A percentile compares a stretch with the other conserved stretches of the same genome.
Conservation (phyloP, 2,113 vertebrate species). For the Epinephelus moara region DNA sequence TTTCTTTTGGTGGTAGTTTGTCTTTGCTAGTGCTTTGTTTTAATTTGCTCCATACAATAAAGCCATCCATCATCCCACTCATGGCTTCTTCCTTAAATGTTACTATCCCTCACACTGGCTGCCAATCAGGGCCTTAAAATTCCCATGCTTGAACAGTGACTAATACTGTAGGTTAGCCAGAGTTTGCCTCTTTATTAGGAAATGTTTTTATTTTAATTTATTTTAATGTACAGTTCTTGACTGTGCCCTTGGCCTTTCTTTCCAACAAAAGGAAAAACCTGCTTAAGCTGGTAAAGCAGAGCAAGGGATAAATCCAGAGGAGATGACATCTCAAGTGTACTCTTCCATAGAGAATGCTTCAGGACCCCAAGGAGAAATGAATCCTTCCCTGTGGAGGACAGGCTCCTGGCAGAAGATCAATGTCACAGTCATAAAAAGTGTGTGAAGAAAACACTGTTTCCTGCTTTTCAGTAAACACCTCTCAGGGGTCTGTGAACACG, state of each 20-base stretch:
- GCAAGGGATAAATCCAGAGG: not conserved
- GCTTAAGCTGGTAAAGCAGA: not conserved
- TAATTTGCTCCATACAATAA: no score
- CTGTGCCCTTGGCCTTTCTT: not conserved
- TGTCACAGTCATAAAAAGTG: not conserved
- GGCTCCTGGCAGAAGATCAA: conserved; percentile 32
- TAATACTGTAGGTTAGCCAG: no score
- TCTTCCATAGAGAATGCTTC: conserved; percentile 1
- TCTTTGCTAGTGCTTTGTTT: no score
- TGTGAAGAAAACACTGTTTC: conserved; percentile 28
- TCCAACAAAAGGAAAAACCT: conserved; percentile 4
- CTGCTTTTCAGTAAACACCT: conserved; percentile 11
- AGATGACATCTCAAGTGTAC: not conserved
- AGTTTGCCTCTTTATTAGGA: no score
- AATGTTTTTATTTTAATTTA: no score
- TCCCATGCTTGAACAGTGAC: no score
- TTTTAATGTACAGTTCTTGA: not conserved
- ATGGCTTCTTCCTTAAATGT: no score
- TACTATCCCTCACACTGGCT: no score
- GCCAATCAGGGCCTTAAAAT: no score
- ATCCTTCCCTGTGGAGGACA: not conserved
- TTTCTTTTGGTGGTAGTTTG: no score
- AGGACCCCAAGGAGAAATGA: not conserved
- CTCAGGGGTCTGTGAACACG: not conserved
- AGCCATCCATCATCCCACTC: no score